Percentiles rank a stretch among this genome's conserved stretches.
These are phyloP conservation scores for Brachyopa scutellaris DNA, from an alignment of 2,888 invertebrate genomes.

Conservation along the genomic window DNA sequence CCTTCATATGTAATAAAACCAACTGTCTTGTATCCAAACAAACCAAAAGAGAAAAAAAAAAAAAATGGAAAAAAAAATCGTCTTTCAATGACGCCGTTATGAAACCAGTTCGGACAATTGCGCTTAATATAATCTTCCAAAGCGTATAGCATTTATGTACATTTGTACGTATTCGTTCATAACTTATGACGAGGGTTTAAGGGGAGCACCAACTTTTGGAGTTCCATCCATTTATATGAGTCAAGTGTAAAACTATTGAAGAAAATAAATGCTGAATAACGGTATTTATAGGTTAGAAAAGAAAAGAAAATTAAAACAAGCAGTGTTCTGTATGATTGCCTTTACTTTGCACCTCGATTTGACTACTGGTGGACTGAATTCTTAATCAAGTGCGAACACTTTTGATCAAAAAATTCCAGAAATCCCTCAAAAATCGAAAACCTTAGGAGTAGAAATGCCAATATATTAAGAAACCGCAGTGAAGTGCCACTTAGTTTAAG, in stretches of 20 bases:
- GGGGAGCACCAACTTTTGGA: constrained; percentile 4
- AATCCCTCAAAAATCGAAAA: no score
- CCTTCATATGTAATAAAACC: constrained; percentile 69
- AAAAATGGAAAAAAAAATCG: not conserved
- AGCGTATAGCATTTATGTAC: constrained; percentile 22
- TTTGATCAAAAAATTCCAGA: no score
- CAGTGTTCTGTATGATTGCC: no score
- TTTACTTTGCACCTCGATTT: no score
- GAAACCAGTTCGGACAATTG: constrained; percentile 62
- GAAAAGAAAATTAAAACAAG: not conserved
- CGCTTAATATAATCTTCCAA: constrained; percentile 59
- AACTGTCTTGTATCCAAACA: constrained; percentile 53
- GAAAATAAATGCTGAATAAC: constrained; percentile 29
- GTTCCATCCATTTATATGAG: constrained; percentile 42
- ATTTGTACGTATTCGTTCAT: no score
- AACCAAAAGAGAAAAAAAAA: not conserved
- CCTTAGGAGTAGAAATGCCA: no score
- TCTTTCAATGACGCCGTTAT: constrained; percentile 60
- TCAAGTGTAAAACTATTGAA: constrained; percentile 44
- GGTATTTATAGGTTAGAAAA: constrained; percentile 4
- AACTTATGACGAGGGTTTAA: constrained; percentile 23
- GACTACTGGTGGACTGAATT: no score
- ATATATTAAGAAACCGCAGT: no score
- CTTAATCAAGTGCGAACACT: no score
- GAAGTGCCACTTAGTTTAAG: no score